Percentiles rank a stretch among this genome's conserved stretches.
Evolutionary conservation across 2,888 invertebrate genomes (phyloP).

Genomic region (Chloroclystis v-ata): DNA sequence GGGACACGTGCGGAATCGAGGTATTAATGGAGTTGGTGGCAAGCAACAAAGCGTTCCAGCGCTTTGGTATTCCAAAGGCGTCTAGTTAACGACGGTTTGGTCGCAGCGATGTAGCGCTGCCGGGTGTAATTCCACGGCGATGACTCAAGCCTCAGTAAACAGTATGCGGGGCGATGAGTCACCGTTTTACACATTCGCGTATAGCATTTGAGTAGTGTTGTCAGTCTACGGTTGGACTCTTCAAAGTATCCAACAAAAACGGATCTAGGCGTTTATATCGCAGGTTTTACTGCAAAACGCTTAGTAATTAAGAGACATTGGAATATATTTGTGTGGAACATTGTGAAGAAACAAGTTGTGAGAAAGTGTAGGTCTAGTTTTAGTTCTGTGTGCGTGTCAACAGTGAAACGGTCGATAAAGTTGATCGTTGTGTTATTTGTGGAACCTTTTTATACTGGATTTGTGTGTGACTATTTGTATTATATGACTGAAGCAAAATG

Average conservation of each 20-base stretch:
- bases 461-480: constrained; percentile 43
- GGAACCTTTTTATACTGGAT: constrained; percentile 58
- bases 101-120: constrained; percentile 64
- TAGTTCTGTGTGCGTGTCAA: constrained; percentile 68
- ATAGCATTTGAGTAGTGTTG: constrained; percentile 77
- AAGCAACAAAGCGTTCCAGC: constrained; percentile 56
- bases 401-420: constrained; percentile 74
- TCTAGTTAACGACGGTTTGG: constrained; percentile 34
- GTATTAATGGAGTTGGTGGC: constrained; percentile 73
- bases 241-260: constrained; percentile 61
- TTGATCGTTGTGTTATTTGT: constrained; percentile 69
- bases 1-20: constrained; percentile 75
- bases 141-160: constrained; percentile 78
- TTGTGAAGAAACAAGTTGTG: constrained; percentile 60
- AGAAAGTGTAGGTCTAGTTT: constrained; percentile 71
- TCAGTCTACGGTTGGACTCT: constrained; percentile 76
- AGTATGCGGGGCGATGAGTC: constrained; percentile 79
- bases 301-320: constrained; percentile 50
- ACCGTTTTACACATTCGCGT: constrained; percentile 79
- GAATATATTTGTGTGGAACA: constrained; percentile 45
- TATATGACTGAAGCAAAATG: constrained; percentile 52
- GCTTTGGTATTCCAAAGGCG: constrained; percentile 48
- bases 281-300: constrained; percentile 68
- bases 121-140: constrained; percentile 54
- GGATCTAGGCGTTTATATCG: constrained; percentile 68